These are phyloP conservation scores for Ornithoptera alexandrae DNA, from an alignment of 2,888 invertebrate genomes.

Conservation along the genomic window DNA sequence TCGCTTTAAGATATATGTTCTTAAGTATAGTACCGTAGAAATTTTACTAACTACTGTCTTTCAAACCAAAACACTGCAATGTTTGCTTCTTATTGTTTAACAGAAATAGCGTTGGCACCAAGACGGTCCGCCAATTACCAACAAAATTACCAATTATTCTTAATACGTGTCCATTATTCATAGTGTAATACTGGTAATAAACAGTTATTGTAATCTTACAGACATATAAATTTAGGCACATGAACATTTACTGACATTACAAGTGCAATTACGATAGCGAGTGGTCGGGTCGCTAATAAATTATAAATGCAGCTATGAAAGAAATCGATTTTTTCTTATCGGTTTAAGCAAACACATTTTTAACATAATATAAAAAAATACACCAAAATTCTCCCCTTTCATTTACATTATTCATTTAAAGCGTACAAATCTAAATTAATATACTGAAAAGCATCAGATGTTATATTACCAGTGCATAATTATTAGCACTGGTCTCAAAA, in stretches of 20 bases:
- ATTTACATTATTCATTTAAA: too few relatives aligned
- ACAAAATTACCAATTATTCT: not conserved
- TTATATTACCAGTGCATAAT: too few relatives aligned
- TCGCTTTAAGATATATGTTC: too few relatives aligned
- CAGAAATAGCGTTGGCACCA: too few relatives aligned
- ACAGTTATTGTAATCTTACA: not conserved
- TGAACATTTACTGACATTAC: not conserved
- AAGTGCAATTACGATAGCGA: not conserved
- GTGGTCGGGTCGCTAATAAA: not conserved
- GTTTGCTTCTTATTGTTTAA: too few relatives aligned
- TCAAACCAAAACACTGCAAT: too few relatives aligned
- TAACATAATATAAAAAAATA: not conserved
- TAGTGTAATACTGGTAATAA: not conserved
- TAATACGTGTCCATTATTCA: not conserved
- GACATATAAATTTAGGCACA: not conserved
- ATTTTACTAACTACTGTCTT: too few relatives aligned
- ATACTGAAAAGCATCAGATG: too few relatives aligned
- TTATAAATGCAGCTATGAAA: not conserved
- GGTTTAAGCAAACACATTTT: not conserved
- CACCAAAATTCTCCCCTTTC: not conserved
- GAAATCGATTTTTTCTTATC: constrained; percentile 2
- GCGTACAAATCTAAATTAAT: too few relatives aligned
- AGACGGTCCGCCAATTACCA: too few relatives aligned
- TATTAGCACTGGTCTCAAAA: too few relatives aligned
- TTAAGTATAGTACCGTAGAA: too few relatives aligned